Evolutionary conservation across 1,140 invertebrate genomes (phyloP).

Genomic region (Parasteatoda tepidariorum): DNA sequence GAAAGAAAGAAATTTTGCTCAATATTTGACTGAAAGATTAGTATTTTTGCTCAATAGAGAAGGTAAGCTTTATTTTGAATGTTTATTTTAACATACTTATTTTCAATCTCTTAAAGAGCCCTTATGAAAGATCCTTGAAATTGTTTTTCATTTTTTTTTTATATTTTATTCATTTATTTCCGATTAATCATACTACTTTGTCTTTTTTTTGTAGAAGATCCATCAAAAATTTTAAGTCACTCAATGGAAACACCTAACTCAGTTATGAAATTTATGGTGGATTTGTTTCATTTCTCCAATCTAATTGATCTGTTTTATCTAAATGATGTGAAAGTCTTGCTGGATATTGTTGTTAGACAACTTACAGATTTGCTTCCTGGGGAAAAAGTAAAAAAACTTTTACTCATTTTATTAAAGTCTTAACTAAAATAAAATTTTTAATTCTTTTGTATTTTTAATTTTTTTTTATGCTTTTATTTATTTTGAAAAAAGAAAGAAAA

Average conservation of each 20-base stretch:
- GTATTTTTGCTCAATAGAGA: slow-evolving; percentile 85
- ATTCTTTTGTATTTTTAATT: not conserved
- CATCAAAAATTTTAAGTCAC: slow-evolving; percentile 83
- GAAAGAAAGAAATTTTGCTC: slow-evolving; percentile 78
- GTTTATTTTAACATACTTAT: not conserved
- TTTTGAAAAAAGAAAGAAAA: too few species aligned
- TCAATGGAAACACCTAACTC: slow-evolving; percentile 80
- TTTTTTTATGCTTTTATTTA: not conserved
- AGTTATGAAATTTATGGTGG: slow-evolving; percentile 86
- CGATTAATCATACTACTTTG: too few species aligned
- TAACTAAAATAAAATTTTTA: not conserved
- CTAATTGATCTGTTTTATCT: slow-evolving; percentile 90
- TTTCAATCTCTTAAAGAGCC: not conserved
- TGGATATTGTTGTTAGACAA: slow-evolving; percentile 90
- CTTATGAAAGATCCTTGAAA: too few species aligned
- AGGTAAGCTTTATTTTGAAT: slow-evolving; percentile 73
- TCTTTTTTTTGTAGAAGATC: slow-evolving; percentile 78
- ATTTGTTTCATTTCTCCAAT: slow-evolving; percentile 80
- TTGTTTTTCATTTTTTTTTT: too few species aligned
- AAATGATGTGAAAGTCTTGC: slow-evolving; percentile 90
- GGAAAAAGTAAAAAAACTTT: slow-evolving; percentile 75
- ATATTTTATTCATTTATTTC: too few species aligned
- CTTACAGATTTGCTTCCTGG: slow-evolving; percentile 88
- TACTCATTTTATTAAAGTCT: not conserved
- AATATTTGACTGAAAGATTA: slow-evolving; percentile 90